Evolutionary conservation across 2,113 vertebrate genomes (phyloP).

Genomic region (Carassius carassius): DNA sequence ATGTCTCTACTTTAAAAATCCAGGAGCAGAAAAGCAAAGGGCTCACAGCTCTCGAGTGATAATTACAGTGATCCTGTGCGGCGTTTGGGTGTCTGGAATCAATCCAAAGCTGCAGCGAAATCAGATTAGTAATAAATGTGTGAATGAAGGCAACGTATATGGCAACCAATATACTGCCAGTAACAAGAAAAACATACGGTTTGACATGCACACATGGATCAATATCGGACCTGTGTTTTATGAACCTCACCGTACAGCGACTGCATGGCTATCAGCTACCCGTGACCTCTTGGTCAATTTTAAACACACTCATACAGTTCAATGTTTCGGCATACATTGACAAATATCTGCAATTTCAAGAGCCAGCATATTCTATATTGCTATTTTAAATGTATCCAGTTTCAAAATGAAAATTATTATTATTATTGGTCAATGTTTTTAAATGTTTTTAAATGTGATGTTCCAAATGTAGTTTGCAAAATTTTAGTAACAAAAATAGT

Average conservation of each 20-base stretch:
- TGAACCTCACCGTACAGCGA: slow-evolving; percentile 63
- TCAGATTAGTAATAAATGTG: slow-evolving; percentile 48
- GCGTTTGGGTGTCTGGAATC: slow-evolving; percentile 42
- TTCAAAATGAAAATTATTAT: slow-evolving; percentile 42
- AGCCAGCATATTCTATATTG: slow-evolving; percentile 24
- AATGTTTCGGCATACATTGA: slow-evolving; percentile 56
- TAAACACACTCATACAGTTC: slow-evolving; percentile 19
- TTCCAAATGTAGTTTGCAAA: too few relatives aligned
- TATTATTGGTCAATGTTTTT: too few relatives aligned
- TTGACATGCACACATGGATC: slow-evolving; percentile 66
- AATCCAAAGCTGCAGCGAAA: background rate
- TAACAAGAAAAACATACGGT: slow-evolving; percentile 63
- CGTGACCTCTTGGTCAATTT: slow-evolving; percentile 65
- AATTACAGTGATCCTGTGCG: slow-evolving; percentile 9
- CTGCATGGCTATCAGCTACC: slow-evolving; percentile 69
- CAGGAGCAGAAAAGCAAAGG: background rate
- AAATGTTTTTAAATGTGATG: background rate
- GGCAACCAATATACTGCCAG: slow-evolving; percentile 55
- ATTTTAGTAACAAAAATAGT: too few relatives aligned
- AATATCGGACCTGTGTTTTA: slow-evolving; percentile 69
- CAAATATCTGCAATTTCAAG: slow-evolving; percentile 8
- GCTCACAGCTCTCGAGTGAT: background rate
- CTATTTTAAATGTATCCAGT: slow-evolving; percentile 31
- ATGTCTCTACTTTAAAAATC: background rate
- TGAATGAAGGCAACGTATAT: slow-evolving; percentile 68